Base-by-base conservation (phyloP, 1,140 invertebrate species). In the Procambarus virginalis region DNA sequence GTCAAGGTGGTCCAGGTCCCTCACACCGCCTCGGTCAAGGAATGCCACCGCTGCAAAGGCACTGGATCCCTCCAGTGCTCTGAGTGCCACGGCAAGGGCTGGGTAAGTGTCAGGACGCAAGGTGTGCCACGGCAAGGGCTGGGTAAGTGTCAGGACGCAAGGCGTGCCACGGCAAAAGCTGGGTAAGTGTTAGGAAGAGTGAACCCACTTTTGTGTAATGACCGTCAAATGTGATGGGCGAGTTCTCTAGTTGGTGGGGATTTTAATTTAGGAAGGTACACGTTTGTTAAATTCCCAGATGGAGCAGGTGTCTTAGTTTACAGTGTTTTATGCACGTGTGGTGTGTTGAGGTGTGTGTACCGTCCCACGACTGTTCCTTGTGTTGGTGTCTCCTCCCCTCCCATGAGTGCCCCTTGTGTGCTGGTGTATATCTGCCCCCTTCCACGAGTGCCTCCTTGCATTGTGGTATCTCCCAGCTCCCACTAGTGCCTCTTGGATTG, bases 1-100 rank as follows among this genome's bases (percentile, higher is more conserved):
- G 94, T 94, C 14, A 93, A 94, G 81, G 91, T 94, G 0, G 89
- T 95, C 1, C 94, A 94, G 92, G 95, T 96, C 2, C 95, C 95
- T 48, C 95, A 95, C 92, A 96, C 95, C 20, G 94, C 95, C 3
- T 94, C 94, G 9, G 93, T 95, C 17, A 95, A 95, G 92, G 93
- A 94, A 1, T 96, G 95, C 92, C 95, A 95, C 92, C 92, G 93
- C 8, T 96, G 95, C 92, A 93, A 93, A 85, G 95, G 94, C 1
- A 93, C 93, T 9, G 95, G 95, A 3, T 94, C 93, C 46, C 93
- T 95, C 9, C 93, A 93, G n/a, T 96, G 95, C 93, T 92, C 92
- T 45, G 93, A 94, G 48, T 96, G 95, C 92, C 93, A 94, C 86
- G 95, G 95, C 5, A 94, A 94, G 90, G 95, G 95, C 88, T 94